Conservation (phyloP, 1,140 invertebrate species). For the Pseudomyrmex flavicornis region DNA sequence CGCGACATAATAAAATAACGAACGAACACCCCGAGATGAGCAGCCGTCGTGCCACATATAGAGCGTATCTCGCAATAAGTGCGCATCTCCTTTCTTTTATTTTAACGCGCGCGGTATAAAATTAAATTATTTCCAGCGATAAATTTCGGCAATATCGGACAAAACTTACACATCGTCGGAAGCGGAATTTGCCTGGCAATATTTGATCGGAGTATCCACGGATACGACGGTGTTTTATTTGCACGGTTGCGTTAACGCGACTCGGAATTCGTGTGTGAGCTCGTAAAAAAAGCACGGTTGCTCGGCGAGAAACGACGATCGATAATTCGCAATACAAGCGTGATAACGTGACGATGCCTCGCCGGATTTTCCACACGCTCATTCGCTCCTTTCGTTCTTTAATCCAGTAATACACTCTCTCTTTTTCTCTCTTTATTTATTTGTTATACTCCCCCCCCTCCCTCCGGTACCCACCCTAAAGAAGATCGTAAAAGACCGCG, state of each 20-base stretch:
- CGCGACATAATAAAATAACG: no score
- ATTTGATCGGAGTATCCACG: not conserved
- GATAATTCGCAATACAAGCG: slow-evolving; percentile 29
- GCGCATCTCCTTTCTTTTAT: not conserved
- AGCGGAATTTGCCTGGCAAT: not conserved
- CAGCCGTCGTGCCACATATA: no score
- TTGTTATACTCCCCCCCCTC: slow-evolving; percentile 43
- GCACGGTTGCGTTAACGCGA: not conserved
- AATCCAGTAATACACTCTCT: not conserved
- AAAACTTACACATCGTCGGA: not conserved
- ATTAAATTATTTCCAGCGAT: not conserved
- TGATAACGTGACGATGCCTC: slow-evolving; percentile 20
- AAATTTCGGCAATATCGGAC: not conserved
- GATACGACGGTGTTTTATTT: not conserved
- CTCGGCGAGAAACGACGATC: not conserved
- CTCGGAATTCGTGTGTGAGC: not conserved
- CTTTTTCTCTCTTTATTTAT: slow-evolving; percentile 9
- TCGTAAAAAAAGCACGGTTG: slow-evolving; percentile 16
- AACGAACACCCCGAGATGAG: not conserved
- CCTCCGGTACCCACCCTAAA: slow-evolving; percentile 43
- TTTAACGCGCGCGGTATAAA: not conserved
- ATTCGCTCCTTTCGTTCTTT: not conserved
- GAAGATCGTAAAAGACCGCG: slow-evolving; percentile 67
- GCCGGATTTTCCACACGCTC: slow-evolving; percentile 9
- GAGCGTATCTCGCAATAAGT: not conserved